Evolutionary conservation across 2,888 invertebrate species (phyloP).

Genomic region (Erpobdella octoculata): DNA sequence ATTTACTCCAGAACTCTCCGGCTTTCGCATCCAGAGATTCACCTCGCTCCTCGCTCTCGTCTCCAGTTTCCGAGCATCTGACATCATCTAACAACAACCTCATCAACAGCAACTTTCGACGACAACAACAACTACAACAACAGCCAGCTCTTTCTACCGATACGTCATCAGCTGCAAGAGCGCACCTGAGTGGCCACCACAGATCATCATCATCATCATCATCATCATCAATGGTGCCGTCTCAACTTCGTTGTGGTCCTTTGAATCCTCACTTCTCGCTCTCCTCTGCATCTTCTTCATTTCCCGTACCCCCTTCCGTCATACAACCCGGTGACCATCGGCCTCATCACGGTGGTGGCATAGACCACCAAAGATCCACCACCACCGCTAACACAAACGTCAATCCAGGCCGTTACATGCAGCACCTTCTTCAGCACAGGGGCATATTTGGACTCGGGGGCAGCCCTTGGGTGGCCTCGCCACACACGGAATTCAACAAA

Average conservation of each 20-base stretch:
- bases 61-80: neutral
- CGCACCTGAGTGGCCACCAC: neutral
- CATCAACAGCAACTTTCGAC: too few species aligned
- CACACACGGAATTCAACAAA: neutral
- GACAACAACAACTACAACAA: neutral
- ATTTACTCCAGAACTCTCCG: neutral
- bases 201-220: too few species aligned
- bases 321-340: neutral
- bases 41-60: neutral
- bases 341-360: too few species aligned
- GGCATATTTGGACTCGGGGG: neutral
- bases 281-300: neutral
- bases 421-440: neutral
- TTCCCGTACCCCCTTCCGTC: neutral
- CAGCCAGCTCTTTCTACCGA: neutral
- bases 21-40: neutral
- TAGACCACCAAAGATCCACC: too few species aligned
- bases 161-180: neutral
- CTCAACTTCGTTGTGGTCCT: neutral
- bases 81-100: neutral
- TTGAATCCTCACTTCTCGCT: conserved; percentile 5
- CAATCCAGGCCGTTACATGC: neutral
- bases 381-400: too few species aligned
- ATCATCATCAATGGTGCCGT: neutral
- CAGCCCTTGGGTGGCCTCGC: neutral